Conservation (phyloP, 2,797 vertebrate species). For the Melanotaenia maccullochi region DNA sequence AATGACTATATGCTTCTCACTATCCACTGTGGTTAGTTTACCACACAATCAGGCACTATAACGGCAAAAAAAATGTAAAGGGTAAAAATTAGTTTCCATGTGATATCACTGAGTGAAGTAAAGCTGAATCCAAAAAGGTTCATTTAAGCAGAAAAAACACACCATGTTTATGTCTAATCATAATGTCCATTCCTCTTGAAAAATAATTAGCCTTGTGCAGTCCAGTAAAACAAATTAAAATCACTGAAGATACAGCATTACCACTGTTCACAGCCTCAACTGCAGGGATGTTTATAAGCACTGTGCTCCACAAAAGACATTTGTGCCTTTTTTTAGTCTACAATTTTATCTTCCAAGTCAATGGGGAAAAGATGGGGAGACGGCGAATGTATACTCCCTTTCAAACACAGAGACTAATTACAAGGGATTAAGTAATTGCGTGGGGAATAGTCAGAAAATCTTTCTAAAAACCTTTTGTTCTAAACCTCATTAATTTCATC, state of each 20-base stretch:
- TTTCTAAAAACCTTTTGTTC: constrained; percentile 67
- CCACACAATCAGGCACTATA: constrained; percentile 38
- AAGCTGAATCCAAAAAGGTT: constrained; percentile 45
- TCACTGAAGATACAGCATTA: constrained; percentile 47
- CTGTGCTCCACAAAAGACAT: constrained; percentile 39
- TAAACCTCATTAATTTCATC: constrained; percentile 65
- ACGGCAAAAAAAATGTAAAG: constrained; percentile 36
- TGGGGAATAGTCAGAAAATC: constrained; percentile 68
- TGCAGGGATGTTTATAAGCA: constrained; percentile 52
- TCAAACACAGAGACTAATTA: constrained; percentile 74
- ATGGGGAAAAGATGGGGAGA: constrained; percentile 38
- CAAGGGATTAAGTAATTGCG: constrained; percentile 72
- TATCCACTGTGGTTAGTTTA: constrained; percentile 58
- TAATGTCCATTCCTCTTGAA: constrained; percentile 47
- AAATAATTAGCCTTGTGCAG: constrained; percentile 61
- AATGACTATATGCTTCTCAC: constrained; percentile 60
- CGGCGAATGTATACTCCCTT: constrained; percentile 54
- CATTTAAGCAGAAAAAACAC: constrained; percentile 52
- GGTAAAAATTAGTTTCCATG: neutral
- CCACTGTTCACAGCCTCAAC: constrained; percentile 39
- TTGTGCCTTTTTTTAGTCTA: constrained; percentile 44
- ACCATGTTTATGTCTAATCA: constrained; percentile 46
- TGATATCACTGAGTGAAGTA: constrained; percentile 38
- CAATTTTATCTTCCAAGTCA: constrained; percentile 52
- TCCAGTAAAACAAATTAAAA: constrained; percentile 56